A percentile compares a stretch with the other conserved stretches of the same genome.
Conservation (phyloP, 2,888 invertebrate species). For the Rotaria magnacalcarata region DNA sequence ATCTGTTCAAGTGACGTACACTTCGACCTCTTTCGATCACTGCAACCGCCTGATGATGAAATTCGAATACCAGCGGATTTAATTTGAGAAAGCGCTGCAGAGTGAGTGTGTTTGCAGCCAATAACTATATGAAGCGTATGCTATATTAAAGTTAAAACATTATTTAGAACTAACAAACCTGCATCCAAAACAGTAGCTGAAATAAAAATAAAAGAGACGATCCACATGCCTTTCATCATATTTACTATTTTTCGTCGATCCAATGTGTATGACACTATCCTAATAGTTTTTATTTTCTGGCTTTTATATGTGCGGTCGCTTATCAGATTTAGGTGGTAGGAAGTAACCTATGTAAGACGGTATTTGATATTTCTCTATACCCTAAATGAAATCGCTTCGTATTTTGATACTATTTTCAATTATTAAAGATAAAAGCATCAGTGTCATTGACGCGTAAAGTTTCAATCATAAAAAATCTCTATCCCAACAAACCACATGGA, state of each 20-base stretch:
- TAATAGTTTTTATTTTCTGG: too few species aligned
- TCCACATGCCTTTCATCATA: neutral
- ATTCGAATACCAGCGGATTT: neutral
- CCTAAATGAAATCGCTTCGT: too few species aligned
- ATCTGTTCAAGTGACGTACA: slow-evolving; percentile 47
- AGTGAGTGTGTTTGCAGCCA: neutral
- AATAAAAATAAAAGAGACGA: neutral
- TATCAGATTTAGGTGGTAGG: too few species aligned
- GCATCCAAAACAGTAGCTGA: neutral
- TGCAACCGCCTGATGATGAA: slow-evolving; percentile 21
- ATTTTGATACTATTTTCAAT: too few species aligned
- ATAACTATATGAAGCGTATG: neutral
- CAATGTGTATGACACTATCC: neutral
- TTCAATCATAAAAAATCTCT: too few species aligned
- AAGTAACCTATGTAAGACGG: too few species aligned
- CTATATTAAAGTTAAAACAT: neutral
- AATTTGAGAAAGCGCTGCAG: neutral
- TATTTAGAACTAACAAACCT: neutral
- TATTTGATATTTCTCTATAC: too few species aligned
- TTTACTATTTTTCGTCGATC: neutral
- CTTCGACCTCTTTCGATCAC: slow-evolving; percentile 38
- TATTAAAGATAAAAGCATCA: too few species aligned
- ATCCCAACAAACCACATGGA: too few species aligned
- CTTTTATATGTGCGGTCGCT: too few species aligned
- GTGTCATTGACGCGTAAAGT: too few species aligned